Base-by-base conservation (phyloP, 2,797 vertebrate species). In the Toxotes lorentzi region DNA sequence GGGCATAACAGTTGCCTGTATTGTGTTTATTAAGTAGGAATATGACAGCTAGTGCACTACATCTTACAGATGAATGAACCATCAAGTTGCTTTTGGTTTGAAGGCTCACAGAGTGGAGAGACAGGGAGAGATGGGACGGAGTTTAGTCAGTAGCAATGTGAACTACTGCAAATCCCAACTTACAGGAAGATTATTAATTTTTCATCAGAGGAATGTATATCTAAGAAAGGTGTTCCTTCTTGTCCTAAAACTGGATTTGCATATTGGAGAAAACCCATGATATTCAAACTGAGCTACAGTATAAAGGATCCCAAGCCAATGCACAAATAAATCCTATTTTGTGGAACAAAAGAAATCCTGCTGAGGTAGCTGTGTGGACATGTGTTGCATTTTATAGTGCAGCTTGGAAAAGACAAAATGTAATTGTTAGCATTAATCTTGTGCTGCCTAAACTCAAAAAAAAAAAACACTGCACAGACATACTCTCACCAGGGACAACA, bases 341-440 rank as follows among this genome's bases (percentile, higher is more conserved):
- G 51, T 77, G 74, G 61, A 68, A 50, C 73, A 75, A 76, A 76
- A 41, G 51, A 47, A 72, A 76, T 68, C 70, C 75, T 68, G 66
- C 73, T 57, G 70, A 70, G 81, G 62, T 23, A 53, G 61, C 71
- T n/a, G 34, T 32, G 48, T 50, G 35, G 65, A 83, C 72, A 79
- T 30, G 38, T 65, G 76, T 78, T 78, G 70, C 70, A 65, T 79
- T 76, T 83, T 47, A 60, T 62, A 19, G 17, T 43, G 45, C 30
- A 8, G 47, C 64, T 62, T 27, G 45, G 38, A 72, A 51, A 66
- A 70, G 47, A 85, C 58, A 13, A 63, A 64, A 86, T 78, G 48
- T 83, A 66, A 81, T 65, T 73, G 70, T 78, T 51, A 4, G 69
- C 35, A 70, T 81, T 81, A 66, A 77, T 70, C 61, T 78, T 76